Percentiles rank a stretch among this genome's conserved stretches.
Conservation (phyloP, 2,888 invertebrate genomes). For the Zootermopsis nevadensis region DNA sequence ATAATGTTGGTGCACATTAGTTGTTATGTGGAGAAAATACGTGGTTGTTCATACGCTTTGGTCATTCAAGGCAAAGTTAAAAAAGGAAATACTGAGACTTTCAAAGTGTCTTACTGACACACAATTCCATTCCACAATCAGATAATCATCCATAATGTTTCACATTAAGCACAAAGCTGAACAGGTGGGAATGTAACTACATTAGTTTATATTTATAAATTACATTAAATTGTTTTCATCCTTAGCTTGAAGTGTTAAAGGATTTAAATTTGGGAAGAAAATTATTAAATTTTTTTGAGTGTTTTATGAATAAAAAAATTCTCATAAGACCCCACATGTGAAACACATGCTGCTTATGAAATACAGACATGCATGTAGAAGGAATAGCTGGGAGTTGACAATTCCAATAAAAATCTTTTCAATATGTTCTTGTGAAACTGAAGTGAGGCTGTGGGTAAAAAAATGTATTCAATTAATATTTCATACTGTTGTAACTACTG, state of each 20-base stretch:
- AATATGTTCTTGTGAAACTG: neutral
- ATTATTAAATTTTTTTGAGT: neutral
- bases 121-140: neutral
- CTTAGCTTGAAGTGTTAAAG: neutral
- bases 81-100: neutral
- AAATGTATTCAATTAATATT: neutral
- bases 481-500: neutral
- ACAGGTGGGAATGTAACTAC: neutral
- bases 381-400: neutral
- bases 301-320: neutral
- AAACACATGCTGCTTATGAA: neutral
- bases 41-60: neutral
- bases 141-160: neutral
- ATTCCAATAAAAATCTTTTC: neutral
- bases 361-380: constrained; percentile 20
- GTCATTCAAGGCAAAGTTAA: neutral
- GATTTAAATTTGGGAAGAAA: constrained; percentile 4
- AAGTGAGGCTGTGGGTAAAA: neutral
- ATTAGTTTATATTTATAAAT: neutral
- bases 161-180: neutral
- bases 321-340: neutral
- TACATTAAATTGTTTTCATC: neutral
- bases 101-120: neutral
- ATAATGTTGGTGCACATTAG: neutral
- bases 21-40: constrained; percentile 4